These are phyloP conservation scores for Eupeodes luniger DNA, from an alignment of 2,888 invertebrate genomes.

Conservation along the genomic window DNA sequence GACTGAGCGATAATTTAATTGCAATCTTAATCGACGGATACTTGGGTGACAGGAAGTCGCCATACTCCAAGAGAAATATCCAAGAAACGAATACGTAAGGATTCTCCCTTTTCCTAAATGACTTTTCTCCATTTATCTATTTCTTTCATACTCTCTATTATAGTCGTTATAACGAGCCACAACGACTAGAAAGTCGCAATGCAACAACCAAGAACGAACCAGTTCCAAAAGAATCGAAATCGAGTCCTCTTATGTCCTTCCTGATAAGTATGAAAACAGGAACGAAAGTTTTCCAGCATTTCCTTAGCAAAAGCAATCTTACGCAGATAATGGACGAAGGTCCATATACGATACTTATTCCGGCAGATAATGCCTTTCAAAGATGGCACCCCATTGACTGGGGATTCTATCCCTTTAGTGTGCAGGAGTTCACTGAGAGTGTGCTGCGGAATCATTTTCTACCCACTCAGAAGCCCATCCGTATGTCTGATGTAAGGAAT, in stretches of 20 bases:
- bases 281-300: conserved; percentile 87
- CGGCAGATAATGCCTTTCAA: conserved; percentile 88
- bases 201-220: conserved; percentile 83
- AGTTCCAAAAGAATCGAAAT: conserved; percentile 82
- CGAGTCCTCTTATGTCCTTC: conserved; percentile 84
- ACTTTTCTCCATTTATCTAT: conserved; percentile 18
- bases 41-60: conserved; percentile 83
- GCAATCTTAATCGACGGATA: conserved; percentile 84
- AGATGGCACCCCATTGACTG: conserved; percentile 89
- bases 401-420: conserved; percentile 89
- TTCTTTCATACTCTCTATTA: neutral
- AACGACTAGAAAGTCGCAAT: conserved; percentile 83
- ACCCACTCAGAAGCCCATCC: conserved; percentile 85
- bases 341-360: conserved; percentile 87
- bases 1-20: conserved; percentile 83
- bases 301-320: conserved; percentile 87
- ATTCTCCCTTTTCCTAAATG: neutral
- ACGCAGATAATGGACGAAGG: conserved; percentile 85
- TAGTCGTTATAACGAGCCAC: conserved; percentile 83
- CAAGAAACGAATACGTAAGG: conserved; percentile 84
- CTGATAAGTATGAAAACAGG: conserved; percentile 87
- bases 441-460: conserved; percentile 87
- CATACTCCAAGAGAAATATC: conserved; percentile 84
- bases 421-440: conserved; percentile 87
- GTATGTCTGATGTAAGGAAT: conserved; percentile 85